Conservation (phyloP, 2,888 invertebrate genomes). For the Ornithoptera alexandrae region DNA sequence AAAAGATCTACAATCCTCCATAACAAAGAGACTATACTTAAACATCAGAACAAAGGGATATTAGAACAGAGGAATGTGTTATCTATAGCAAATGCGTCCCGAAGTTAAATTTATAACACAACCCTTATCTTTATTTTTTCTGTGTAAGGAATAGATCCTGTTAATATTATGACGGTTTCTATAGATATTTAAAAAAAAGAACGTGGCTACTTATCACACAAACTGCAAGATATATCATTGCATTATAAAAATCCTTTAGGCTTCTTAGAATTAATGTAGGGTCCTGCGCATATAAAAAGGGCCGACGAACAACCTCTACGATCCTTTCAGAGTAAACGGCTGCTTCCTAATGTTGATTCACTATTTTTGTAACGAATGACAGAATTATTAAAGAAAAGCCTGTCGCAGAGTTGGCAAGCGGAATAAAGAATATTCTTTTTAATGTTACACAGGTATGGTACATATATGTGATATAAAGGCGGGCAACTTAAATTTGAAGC, state of each 20-base stretch:
- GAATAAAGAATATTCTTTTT: neutral
- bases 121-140: neutral
- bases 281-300: slow-evolving; percentile 17
- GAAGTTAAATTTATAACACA: too few relatives aligned
- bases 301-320: slow-evolving; percentile 23
- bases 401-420: neutral
- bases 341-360: slow-evolving; percentile 1
- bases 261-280: slow-evolving; percentile 13
- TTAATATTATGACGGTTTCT: neutral
- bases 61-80: too few relatives aligned
- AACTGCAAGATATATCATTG: slow-evolving; percentile 9
- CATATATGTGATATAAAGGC: too few relatives aligned
- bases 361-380: slow-evolving; percentile 10
- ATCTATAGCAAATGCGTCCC: too few relatives aligned
- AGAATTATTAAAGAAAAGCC: slow-evolving; percentile 11
- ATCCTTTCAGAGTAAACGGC: slow-evolving; percentile 8
- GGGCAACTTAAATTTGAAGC: too few relatives aligned
- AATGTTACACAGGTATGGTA: neutral
- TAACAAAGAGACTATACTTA: too few relatives aligned
- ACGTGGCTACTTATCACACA: neutral
- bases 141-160: neutral
- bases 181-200: neutral
- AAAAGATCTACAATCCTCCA: too few relatives aligned
- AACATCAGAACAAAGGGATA: too few relatives aligned
- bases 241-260: slow-evolving; percentile 16